phyloP scores from a whole-genome alignment of 1,140 invertebrate genomes.

The Druon quercuslanigerum region DNA sequence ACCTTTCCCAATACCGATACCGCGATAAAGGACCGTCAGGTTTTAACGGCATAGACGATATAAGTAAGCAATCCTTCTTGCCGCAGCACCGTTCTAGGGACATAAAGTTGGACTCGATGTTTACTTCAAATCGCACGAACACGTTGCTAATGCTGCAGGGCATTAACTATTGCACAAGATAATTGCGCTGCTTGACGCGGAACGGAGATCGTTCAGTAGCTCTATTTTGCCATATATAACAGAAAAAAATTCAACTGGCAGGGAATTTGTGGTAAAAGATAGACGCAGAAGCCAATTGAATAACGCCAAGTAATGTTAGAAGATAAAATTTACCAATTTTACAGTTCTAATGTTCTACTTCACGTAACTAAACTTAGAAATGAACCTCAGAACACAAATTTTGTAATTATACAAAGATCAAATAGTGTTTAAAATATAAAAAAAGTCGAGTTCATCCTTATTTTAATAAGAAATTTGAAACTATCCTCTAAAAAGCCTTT shows the following conservation, averaged over 20 bases:
- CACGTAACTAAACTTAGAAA: background rate
- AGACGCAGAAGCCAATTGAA: conserved; percentile 14
- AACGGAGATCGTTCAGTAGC: conserved; percentile 59
- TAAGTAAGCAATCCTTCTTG: conserved; percentile 44
- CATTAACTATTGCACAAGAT: conserved; percentile 64
- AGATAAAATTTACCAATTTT: conserved; percentile 16
- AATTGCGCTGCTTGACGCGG: conserved; percentile 65
- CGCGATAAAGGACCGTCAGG: conserved; percentile 26
- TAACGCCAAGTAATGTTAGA: conserved; percentile 16
- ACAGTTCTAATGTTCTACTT: conserved; percentile 2
- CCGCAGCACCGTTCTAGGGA: conserved; percentile 15
- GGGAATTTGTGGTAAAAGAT: conserved; percentile 56
- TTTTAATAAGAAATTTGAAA: background rate
- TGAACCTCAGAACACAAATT: background rate
- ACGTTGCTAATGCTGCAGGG: conserved; percentile 31
- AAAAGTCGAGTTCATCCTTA: background rate
- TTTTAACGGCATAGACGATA: conserved; percentile 29
- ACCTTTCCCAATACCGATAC: background rate
- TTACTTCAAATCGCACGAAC: conserved; percentile 46
- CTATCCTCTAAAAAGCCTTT: background rate
- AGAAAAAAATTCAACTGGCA: conserved; percentile 57
- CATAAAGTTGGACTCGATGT: conserved; percentile 37
- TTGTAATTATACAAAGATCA: background rate
- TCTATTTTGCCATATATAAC: conserved; percentile 51
- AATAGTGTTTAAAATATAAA: background rate